Evolutionary conservation across 2,113 vertebrate species (phyloP).

Genomic region (Naja naja): DNA sequence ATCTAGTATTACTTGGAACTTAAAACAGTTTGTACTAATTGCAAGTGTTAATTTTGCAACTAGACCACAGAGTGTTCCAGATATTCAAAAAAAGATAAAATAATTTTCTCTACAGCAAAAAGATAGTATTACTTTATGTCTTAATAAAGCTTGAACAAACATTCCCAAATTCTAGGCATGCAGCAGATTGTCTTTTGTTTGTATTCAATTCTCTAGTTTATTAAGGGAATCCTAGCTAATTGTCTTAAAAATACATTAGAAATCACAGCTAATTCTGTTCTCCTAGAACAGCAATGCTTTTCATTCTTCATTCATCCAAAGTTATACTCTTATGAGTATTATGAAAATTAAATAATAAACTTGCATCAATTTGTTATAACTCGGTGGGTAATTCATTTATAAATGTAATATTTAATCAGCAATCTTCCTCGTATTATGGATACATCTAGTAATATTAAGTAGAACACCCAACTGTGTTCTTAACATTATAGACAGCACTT

Average conservation of each 20-base stretch:
- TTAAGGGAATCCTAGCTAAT: not conserved
- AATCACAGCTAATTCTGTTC: not conserved
- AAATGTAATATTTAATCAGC: not conserved
- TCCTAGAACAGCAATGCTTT: not conserved
- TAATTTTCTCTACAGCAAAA: not conserved
- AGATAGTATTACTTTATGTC: not conserved
- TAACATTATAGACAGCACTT: not conserved
- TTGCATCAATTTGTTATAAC: not conserved
- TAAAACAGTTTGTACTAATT: not conserved
- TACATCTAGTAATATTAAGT: not conserved
- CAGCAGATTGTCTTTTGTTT: not conserved
- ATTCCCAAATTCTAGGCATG: not conserved
- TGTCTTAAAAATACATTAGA: not conserved
- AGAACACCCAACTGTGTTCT: not conserved
- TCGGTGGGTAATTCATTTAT: not conserved
- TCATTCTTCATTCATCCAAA: not conserved
- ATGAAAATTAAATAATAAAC: not conserved
- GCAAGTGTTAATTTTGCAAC: not conserved
- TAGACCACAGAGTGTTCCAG: conserved; percentile 2
- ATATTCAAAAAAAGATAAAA: not conserved
- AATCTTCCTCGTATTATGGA: not conserved
- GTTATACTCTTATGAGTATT: not conserved
- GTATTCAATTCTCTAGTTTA: not conserved
- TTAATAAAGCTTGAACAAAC: not conserved
- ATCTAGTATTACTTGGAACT: not conserved